These are phyloP conservation scores for Elegia similella DNA, from an alignment of 2,888 invertebrate species.

Conservation along the genomic window DNA sequence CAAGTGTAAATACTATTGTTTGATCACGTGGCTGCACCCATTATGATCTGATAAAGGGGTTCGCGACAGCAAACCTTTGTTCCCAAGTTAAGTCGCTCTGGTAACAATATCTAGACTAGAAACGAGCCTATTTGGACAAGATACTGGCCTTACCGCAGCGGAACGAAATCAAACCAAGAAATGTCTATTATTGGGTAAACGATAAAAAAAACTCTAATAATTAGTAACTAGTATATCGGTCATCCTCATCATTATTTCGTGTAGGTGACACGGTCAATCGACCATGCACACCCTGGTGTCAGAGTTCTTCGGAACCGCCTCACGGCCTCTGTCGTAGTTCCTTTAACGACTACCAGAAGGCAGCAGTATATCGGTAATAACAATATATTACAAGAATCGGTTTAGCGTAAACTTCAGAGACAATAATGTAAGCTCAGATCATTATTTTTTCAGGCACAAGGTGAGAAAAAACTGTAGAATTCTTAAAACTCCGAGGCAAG, in stretches of 20 bases:
- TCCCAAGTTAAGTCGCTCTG: constrained; percentile 27
- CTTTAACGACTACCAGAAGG: too few relatives aligned
- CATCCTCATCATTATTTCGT: too few relatives aligned
- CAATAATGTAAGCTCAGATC: neutral
- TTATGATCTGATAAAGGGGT: constrained; percentile 67
- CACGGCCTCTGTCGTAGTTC: too few relatives aligned
- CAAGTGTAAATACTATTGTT: constrained; percentile 75
- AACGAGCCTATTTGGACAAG: constrained; percentile 27
- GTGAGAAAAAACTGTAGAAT: neutral
- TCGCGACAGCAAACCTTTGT: constrained; percentile 54
- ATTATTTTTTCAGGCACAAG: neutral
- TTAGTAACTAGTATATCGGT: neutral
- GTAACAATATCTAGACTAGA: constrained; percentile 36
- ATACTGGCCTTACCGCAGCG: constrained; percentile 24
- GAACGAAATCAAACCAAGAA: constrained; percentile 1
- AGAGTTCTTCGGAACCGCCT: too few relatives aligned
- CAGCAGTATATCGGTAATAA: neutral
- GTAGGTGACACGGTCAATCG: too few relatives aligned
- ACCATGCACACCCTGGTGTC: too few relatives aligned
- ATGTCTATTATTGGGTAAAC: constrained; percentile 2
- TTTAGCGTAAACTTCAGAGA: neutral
- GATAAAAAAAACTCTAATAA: neutral
- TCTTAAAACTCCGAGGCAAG: neutral
- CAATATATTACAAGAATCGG: neutral
- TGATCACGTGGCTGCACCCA: constrained; percentile 66